Conservation (phyloP, 2,113 vertebrate species). For the Diphyllodes magnificus region DNA sequence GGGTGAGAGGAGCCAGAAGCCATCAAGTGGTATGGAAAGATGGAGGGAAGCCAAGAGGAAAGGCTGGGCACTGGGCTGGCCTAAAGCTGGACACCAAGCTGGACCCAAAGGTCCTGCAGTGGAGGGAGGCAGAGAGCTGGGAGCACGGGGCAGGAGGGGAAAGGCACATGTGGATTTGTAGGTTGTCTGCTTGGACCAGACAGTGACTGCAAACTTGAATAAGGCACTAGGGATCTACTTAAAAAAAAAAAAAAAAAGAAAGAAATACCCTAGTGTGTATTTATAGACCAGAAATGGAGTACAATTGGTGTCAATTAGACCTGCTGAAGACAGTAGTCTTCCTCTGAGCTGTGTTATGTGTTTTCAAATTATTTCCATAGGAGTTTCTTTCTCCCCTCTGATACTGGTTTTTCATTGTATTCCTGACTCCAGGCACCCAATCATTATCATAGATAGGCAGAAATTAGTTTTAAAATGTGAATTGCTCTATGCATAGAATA, state of each 20-base stretch:
- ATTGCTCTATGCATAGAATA: background rate
- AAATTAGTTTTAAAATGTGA: background rate
- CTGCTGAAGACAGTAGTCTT: background rate
- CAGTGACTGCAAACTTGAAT: background rate
- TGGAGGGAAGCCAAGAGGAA: background rate
- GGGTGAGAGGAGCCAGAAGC: background rate
- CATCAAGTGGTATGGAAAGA: background rate
- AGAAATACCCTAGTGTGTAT: background rate
- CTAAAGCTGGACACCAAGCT: background rate
- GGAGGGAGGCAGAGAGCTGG: background rate
- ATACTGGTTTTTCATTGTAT: background rate
- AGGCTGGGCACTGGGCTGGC: background rate
- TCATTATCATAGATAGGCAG: background rate
- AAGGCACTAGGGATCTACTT: background rate
- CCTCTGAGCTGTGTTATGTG: background rate
- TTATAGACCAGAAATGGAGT: background rate
- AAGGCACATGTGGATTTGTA: rapidly evolving
- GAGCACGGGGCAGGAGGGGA: background rate
- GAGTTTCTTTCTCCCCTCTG: background rate
- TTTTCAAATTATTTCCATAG: background rate
- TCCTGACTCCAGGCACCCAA: background rate
- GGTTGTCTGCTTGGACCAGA: background rate
- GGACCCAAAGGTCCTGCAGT: no score
- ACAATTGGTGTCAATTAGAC: background rate
- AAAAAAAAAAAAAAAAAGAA: background rate